Percentiles rank a stretch among this genome's conserved stretches.
Conservation (phyloP, 1,140 invertebrate genomes). For the Gerris buenoi region DNA sequence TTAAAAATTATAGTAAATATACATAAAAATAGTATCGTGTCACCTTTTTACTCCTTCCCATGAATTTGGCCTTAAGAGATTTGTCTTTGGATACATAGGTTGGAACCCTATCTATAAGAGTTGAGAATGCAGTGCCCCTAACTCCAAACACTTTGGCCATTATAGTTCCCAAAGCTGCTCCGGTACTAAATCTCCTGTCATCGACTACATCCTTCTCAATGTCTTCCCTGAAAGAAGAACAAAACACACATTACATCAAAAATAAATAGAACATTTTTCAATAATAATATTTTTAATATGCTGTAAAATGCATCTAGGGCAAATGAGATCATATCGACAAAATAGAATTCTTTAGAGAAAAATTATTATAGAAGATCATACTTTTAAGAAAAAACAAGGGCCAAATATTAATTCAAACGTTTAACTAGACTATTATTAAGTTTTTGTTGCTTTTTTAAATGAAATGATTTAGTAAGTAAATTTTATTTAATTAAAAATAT, state of each 20-base stretch:
- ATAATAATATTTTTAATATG: not conserved
- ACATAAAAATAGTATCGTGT: not conserved
- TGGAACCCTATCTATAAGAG: slow-evolving; percentile 47
- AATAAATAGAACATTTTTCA: slow-evolving; percentile 4
- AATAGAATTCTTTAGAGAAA: too few relatives aligned
- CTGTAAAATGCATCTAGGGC: not conserved
- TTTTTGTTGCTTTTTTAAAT: too few relatives aligned
- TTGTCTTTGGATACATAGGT: slow-evolving; percentile 75
- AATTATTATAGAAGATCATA: too few relatives aligned
- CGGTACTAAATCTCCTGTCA: slow-evolving; percentile 50
- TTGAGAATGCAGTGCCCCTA: slow-evolving; percentile 35
- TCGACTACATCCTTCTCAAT: slow-evolving; percentile 52
- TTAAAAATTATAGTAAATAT: not conserved
- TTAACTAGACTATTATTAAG: too few relatives aligned
- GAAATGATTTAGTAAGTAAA: too few relatives aligned
- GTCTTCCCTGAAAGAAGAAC: slow-evolving; percentile 41
- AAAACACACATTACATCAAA: slow-evolving; percentile 11
- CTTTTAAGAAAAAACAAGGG: too few relatives aligned
- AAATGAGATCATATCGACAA: too few relatives aligned
- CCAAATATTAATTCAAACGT: too few relatives aligned
- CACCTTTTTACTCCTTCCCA: slow-evolving; percentile 54
- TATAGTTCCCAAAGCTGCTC: slow-evolving; percentile 62
- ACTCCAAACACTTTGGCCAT: slow-evolving; percentile 54
- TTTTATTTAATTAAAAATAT: too few relatives aligned
- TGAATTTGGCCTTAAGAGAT: slow-evolving; percentile 54